Evolutionary conservation across 2,113 vertebrate species (phyloP).

Genomic region (Alectura lathami): DNA sequence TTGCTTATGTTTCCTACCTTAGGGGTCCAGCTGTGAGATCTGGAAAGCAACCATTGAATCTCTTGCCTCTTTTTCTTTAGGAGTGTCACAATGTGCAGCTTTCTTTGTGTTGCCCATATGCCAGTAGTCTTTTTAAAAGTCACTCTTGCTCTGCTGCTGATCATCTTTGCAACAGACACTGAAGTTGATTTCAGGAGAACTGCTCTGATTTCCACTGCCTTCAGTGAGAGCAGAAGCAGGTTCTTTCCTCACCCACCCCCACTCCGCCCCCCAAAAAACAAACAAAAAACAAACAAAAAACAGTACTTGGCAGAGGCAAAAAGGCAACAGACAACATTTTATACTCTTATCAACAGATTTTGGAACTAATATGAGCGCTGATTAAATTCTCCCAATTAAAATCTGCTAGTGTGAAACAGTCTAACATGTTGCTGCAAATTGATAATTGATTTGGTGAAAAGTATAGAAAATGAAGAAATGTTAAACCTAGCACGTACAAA

Average conservation of each 20-base stretch:
- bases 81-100: neutral
- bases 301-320: neutral
- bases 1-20: conserved; percentile 9
- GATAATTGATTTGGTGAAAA: neutral
- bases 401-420: neutral
- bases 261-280: neutral
- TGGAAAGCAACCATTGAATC: neutral
- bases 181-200: neutral
- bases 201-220: conserved; percentile 1
- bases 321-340: neutral
- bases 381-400: conserved; percentile 15
- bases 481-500: neutral
- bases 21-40: neutral
- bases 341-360: neutral
- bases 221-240: neutral
- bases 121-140: neutral
- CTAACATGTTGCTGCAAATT: neutral
- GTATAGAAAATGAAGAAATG: neutral
- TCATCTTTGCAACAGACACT: neutral
- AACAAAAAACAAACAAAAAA: too few species aligned
- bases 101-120: neutral
- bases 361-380: neutral
- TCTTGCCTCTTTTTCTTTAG: neutral
- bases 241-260: neutral
- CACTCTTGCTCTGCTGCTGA: neutral